These are phyloP conservation scores for Menidia beryllina DNA, from an alignment of 2,113 vertebrate genomes.

Conservation along the genomic window DNA sequence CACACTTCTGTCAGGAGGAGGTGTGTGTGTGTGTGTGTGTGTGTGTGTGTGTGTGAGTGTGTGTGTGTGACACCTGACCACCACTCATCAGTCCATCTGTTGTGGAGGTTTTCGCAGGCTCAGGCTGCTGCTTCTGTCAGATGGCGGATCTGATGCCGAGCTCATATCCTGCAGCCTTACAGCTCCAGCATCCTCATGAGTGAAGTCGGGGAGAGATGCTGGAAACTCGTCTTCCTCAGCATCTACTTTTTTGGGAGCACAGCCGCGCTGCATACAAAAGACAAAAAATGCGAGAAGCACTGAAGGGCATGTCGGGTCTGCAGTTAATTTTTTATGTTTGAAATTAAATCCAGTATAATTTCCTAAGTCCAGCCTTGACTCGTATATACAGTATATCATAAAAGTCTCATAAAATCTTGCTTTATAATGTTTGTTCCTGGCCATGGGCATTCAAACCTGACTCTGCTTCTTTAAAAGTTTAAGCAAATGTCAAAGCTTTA, in stretches of 20 bases:
- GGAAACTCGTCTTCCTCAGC: constrained; percentile 7
- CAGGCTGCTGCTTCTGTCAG: constrained; percentile 54
- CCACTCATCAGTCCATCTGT: constrained; percentile 78
- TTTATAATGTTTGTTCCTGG: constrained; percentile 2
- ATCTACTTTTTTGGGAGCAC: background rate
- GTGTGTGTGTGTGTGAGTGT: constrained; percentile 22
- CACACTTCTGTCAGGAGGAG: constrained; percentile 17
- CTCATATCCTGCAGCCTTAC: constrained; percentile 40
- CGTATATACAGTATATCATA: background rate
- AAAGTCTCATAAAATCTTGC: constrained; percentile 7
- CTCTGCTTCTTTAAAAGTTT: constrained; percentile 24
- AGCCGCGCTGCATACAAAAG: background rate
- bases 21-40: constrained; percentile 21
- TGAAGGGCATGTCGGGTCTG: background rate
- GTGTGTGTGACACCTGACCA: constrained; percentile 67
- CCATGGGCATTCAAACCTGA: background rate
- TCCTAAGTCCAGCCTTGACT: background rate
- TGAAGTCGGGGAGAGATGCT: constrained; percentile 23
- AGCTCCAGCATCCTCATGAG: constrained; percentile 34
- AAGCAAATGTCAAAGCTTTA: constrained; percentile 47
- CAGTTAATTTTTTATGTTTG: constrained; percentile 8
- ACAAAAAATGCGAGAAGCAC: background rate
- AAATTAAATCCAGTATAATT: constrained; percentile 16
- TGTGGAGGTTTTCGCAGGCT: constrained; percentile 52
- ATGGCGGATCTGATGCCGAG: constrained; percentile 57